Percentiles rank a stretch among this genome's conserved stretches.
Evolutionary conservation across 2,113 vertebrate genomes (phyloP).

Genomic region (Jacana jacana): DNA sequence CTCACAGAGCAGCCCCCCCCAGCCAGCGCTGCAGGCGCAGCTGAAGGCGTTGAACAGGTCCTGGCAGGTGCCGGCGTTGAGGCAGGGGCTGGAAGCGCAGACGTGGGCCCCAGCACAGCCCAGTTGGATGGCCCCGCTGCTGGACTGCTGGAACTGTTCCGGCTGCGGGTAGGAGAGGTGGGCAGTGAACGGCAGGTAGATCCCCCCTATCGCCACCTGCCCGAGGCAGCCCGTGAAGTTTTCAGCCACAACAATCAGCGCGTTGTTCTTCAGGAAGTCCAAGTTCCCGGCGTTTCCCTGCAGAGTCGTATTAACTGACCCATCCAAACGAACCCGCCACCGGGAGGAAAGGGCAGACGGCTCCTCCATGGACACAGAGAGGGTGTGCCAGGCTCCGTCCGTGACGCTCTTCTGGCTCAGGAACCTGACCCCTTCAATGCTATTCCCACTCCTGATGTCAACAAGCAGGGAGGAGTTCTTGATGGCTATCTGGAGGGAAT

Average conservation of each 20-base stretch:
- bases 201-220: slow-evolving; percentile 81
- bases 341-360: slow-evolving; percentile 50
- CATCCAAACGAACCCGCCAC: slow-evolving; percentile 84
- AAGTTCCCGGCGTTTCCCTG: slow-evolving; percentile 70
- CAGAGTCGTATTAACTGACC: slow-evolving; percentile 51
- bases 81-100: slow-evolving; percentile 83
- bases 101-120: slow-evolving; percentile 82
- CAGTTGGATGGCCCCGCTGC: slow-evolving; percentile 6
- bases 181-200: slow-evolving; percentile 81
- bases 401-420: slow-evolving; percentile 69
- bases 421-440: slow-evolving; percentile 75
- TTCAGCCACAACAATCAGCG: slow-evolving; percentile 75
- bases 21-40: slow-evolving; percentile 83
- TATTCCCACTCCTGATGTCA: slow-evolving; percentile 76
- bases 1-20: slow-evolving; percentile 84
- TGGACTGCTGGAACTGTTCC: slow-evolving; percentile 72
- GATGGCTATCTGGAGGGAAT: slow-evolving; percentile 82
- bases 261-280: slow-evolving; percentile 80
- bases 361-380: slow-evolving; percentile 78
- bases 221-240: slow-evolving; percentile 92
- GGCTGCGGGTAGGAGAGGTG: slow-evolving; percentile 56
- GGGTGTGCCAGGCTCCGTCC: slow-evolving; percentile 87
- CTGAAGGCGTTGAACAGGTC: slow-evolving; percentile 86
- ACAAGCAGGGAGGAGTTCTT: slow-evolving; percentile 81
- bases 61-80: slow-evolving; percentile 79